Evolutionary conservation across 1,140 invertebrate genomes (phyloP).

Genomic region (Bombus sylvicola): DNA sequence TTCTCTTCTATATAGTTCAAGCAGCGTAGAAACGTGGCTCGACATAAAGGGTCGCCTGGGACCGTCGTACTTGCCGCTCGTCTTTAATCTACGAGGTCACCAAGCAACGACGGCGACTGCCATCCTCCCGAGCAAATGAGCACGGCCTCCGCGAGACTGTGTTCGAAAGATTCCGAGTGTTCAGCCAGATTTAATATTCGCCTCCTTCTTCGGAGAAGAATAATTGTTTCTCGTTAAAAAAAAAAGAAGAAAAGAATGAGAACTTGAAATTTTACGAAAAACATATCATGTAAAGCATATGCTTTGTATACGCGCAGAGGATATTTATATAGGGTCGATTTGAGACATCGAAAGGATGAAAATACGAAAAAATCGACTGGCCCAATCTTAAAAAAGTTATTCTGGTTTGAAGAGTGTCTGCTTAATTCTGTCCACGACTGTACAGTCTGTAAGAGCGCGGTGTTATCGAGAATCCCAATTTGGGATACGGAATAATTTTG

Average conservation of each 20-base stretch:
- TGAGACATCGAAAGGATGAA: no score
- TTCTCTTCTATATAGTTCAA: constrained; percentile 47
- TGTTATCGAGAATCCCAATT: no score
- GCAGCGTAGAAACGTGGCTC: constrained; percentile 58
- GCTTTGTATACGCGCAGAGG: no score
- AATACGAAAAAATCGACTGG: no score
- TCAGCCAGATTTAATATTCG: constrained; percentile 41
- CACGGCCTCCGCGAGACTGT: not conserved
- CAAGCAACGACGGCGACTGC: constrained; percentile 46
- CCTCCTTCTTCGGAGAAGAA: not conserved
- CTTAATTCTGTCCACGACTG: no score
- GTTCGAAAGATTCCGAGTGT: constrained; percentile 32
- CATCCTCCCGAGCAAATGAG: constrained; percentile 27
- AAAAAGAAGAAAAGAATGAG: not conserved
- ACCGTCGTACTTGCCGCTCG: constrained; percentile 71
- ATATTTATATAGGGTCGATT: no score
- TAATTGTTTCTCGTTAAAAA: no score
- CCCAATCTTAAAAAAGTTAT: no score
- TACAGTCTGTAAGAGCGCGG: no score
- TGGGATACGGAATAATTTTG: no score
- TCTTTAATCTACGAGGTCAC: constrained; percentile 69
- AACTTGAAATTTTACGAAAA: not conserved
- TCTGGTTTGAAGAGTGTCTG: no score
- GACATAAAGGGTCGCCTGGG: constrained; percentile 65
- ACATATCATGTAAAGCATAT: not conserved